Conservation (phyloP, 1,140 invertebrate species). For the Temnothorax curvispinosus region DNA sequence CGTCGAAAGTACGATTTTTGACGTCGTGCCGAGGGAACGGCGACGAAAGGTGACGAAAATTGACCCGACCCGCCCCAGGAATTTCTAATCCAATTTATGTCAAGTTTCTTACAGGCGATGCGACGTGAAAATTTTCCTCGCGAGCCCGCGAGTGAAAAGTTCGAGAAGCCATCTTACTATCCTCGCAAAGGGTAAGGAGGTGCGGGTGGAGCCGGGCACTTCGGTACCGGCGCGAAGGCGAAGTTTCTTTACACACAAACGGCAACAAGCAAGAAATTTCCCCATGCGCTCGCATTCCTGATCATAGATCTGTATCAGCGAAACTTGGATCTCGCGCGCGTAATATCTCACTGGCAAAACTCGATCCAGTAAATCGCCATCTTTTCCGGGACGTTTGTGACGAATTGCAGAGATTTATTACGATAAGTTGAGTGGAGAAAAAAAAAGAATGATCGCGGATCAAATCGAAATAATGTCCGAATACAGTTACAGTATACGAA, state of each 20-base stretch:
- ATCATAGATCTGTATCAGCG: slow-evolving; percentile 43
- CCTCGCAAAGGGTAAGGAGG: neutral
- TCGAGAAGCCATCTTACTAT: slow-evolving; percentile 34
- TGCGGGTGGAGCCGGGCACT: neutral
- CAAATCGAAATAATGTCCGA: neutral
- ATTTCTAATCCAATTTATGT: slow-evolving; percentile 66
- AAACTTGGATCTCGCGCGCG: slow-evolving; percentile 6
- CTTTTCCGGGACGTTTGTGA: slow-evolving; percentile 8
- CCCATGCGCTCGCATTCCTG: neutral
- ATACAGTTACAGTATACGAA: neutral
- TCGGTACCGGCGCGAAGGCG: slow-evolving; percentile 19
- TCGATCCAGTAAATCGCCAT: slow-evolving; percentile 38
- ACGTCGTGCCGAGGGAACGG: slow-evolving; percentile 37
- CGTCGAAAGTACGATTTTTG: slow-evolving; percentile 49
- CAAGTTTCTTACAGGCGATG: slow-evolving; percentile 45
- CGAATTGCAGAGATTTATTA: slow-evolving; percentile 14
- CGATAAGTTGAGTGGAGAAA: neutral
- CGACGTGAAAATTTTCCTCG: slow-evolving; percentile 56
- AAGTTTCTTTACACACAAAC: slow-evolving; percentile 20
- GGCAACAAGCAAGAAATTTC: slow-evolving; percentile 49
- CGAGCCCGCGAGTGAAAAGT: slow-evolving; percentile 50
- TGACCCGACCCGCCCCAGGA: slow-evolving; percentile 40
- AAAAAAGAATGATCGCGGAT: neutral
- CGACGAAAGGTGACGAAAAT: slow-evolving; percentile 60
- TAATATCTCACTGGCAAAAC: slow-evolving; percentile 29